A percentile compares a stretch with the other conserved stretches of the same genome.
Conservation (phyloP, 2,797 vertebrate species). For the Catostomus latipinnis region DNA sequence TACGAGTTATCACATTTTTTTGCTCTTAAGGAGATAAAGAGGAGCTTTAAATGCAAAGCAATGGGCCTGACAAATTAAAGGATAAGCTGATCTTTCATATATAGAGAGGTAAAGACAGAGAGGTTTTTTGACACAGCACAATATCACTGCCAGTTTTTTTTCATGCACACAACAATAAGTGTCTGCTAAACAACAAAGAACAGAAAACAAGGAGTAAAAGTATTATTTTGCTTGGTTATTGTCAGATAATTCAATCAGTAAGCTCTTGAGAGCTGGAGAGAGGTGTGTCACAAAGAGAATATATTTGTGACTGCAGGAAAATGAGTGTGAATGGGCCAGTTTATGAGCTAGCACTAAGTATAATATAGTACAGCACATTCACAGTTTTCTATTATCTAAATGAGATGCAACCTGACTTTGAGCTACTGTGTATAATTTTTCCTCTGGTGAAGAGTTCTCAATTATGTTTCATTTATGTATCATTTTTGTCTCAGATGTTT, state of each 20-base stretch:
- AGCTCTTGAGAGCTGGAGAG: slow-evolving; percentile 66
- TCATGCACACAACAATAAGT: not conserved
- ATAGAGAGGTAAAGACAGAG: slow-evolving; percentile 7
- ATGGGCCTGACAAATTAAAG: slow-evolving; percentile 16
- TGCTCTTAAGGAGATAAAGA: slow-evolving; percentile 6
- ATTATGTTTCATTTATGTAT: no score
- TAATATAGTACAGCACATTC: not conserved
- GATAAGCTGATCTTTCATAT: not conserved
- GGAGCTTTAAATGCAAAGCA: slow-evolving; percentile 36
- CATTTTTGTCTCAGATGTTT: no score
- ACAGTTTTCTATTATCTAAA: slow-evolving; percentile 9
- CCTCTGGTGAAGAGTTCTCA: no score
- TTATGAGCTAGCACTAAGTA: slow-evolving; percentile 45
- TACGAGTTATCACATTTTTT: not conserved
- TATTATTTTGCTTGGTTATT: slow-evolving; percentile 51
- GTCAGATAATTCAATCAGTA: slow-evolving; percentile 68
- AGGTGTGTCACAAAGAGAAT: slow-evolving; percentile 70
- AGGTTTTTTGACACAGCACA: not conserved
- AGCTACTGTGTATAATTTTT: not conserved
- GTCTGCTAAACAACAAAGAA: slow-evolving; percentile 26
- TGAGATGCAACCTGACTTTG: slow-evolving; percentile 1
- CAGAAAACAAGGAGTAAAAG: slow-evolving; percentile 20
- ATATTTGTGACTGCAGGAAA: slow-evolving; percentile 62
- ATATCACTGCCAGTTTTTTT: slow-evolving; percentile 7
- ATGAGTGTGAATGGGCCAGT: slow-evolving; percentile 44